phyloP scores from a whole-genome alignment of 2,113 vertebrate species.

The Tupaia chinensis region DNA sequence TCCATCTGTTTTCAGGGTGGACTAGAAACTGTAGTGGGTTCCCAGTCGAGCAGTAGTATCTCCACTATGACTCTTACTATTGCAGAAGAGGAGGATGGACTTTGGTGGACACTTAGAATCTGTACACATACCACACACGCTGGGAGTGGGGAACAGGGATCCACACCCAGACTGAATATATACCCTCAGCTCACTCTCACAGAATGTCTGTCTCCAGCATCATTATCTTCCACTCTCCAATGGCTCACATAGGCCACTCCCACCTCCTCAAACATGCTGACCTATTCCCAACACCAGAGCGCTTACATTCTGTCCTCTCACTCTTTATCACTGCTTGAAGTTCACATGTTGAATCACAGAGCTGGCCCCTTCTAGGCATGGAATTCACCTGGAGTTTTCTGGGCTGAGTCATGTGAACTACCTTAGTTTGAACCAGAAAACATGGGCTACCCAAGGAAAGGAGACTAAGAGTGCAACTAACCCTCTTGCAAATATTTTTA shows the following conservation, averaged over 20 bases:
- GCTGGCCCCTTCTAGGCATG: neutral
- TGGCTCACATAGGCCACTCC: neutral
- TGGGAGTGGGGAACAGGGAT: neutral
- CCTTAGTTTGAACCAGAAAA: no score
- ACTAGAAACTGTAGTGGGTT: neutral
- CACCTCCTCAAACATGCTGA: neutral
- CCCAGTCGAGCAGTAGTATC: rapidly evolving
- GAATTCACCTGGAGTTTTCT: neutral
- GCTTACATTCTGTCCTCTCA: no score
- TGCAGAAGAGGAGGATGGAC: neutral
- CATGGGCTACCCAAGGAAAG: constrained; percentile 73
- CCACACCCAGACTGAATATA: neutral
- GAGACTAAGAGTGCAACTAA: constrained; percentile 53
- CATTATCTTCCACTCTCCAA: neutral
- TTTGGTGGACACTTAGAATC: neutral
- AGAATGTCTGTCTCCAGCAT: rapidly evolving
- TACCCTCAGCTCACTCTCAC: neutral
- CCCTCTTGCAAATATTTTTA: constrained; percentile 55
- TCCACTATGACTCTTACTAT: neutral
- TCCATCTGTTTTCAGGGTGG: neutral
- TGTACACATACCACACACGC: neutral
- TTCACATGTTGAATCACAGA: neutral
- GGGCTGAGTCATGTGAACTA: no score
- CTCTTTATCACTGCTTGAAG: neutral
- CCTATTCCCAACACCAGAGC: neutral